Conservation (phyloP, 2,797 vertebrate genomes). For the Mormyrus proboscirostris region DNA sequence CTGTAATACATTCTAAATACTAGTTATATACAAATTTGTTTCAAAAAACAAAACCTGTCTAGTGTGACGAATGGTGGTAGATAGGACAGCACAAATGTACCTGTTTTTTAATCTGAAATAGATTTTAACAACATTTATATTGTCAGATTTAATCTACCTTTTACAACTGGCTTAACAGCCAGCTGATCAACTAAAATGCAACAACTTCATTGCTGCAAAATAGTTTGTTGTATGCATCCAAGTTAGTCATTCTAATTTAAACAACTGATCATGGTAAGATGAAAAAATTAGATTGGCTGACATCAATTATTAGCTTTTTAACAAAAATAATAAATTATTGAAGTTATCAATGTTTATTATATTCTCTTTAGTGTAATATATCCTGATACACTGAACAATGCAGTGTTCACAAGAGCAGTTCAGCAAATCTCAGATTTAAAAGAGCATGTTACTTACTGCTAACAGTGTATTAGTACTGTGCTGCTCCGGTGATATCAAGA, state of each 20-base stretch:
- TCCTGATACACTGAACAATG: neutral
- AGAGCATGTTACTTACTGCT: neutral
- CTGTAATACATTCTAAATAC: neutral
- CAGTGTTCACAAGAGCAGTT: neutral
- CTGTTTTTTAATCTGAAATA: neutral
- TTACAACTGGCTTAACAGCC: neutral
- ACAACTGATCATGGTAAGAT: neutral
- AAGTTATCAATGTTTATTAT: neutral
- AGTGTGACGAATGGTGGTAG: neutral
- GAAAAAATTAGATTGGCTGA: neutral
- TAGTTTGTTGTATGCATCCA: neutral
- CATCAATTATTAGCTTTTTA: neutral
- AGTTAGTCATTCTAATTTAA: neutral
- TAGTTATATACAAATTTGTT: neutral
- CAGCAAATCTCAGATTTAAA: neutral
- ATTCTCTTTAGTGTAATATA: neutral
- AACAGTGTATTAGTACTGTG: neutral
- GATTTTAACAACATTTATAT: neutral
- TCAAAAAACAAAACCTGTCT: neutral
- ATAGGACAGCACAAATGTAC: neutral
- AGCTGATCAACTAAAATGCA: neutral
- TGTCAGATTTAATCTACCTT: neutral
- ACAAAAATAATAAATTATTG: neutral
- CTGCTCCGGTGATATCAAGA: neutral
- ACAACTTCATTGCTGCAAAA: neutral